Percentiles rank a stretch among this genome's conserved stretches.
These are phyloP conservation scores for Tachystola acroxantha DNA, from an alignment of 2,888 invertebrate species.

Conservation along the genomic window DNA sequence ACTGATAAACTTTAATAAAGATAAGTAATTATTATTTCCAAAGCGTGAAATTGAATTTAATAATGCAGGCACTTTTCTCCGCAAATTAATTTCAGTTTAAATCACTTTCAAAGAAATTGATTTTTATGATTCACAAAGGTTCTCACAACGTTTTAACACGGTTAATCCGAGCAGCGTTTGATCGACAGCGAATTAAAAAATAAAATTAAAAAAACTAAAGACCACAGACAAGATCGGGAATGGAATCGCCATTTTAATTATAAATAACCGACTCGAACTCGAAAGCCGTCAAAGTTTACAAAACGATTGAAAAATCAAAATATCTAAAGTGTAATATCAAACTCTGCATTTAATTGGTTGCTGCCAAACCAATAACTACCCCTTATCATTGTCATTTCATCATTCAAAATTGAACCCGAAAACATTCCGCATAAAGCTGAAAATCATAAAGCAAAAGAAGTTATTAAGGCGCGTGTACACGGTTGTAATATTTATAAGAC, in stretches of 20 bases:
- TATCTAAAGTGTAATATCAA: slow-evolving; percentile 66
- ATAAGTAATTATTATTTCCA: too few species aligned
- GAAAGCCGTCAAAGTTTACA: slow-evolving; percentile 50
- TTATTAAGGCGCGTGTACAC: slow-evolving; percentile 43
- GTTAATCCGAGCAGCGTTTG: slow-evolving; percentile 42
- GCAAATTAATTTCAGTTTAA: too few species aligned
- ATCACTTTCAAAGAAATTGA: neutral
- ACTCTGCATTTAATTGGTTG: slow-evolving; percentile 72
- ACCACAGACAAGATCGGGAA: slow-evolving; percentile 31
- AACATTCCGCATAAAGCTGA: slow-evolving; percentile 8
- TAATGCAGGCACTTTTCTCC: too few species aligned
- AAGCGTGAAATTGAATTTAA: too few species aligned
- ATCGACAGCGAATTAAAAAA: slow-evolving; percentile 61
- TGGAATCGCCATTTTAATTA: slow-evolving; percentile 73
- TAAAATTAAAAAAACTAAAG: slow-evolving; percentile 14
- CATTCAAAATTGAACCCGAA: slow-evolving; percentile 20
- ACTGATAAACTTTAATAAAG: too few species aligned
- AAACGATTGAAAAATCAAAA: slow-evolving; percentile 72
- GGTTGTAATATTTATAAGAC: slow-evolving; percentile 70
- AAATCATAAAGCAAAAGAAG: slow-evolving; percentile 15
- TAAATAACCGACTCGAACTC: slow-evolving; percentile 48
- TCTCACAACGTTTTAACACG: slow-evolving; percentile 9
- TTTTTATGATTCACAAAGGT: neutral
- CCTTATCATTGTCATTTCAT: slow-evolving; percentile 22
- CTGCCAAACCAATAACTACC: slow-evolving; percentile 38